These are phyloP conservation scores for Osmoderma eremita DNA, from an alignment of 2,888 invertebrate species.

Conservation along the genomic window DNA sequence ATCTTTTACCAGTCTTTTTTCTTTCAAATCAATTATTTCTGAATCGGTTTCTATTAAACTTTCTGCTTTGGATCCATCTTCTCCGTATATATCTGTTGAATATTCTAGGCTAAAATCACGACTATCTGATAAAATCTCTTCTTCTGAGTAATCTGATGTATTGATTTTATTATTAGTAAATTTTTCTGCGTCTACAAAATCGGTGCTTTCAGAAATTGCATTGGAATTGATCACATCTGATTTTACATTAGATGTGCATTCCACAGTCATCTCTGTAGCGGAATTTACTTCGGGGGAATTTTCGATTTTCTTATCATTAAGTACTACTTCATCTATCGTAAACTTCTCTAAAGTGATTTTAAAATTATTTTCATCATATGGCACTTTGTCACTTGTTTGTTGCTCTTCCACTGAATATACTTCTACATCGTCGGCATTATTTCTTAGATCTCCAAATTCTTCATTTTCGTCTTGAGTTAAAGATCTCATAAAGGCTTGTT, in stretches of 20 bases:
- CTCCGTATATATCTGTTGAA: slow-evolving; percentile 46
- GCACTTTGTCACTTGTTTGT: slow-evolving; percentile 13
- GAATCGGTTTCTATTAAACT: slow-evolving; percentile 44
- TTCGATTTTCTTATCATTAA: neutral
- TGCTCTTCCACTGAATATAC: neutral
- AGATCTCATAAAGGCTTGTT: slow-evolving; percentile 44
- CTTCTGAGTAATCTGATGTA: slow-evolving; percentile 41
- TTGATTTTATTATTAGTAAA: slow-evolving; percentile 34
- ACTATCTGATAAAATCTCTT: slow-evolving; percentile 35
- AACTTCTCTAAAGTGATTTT: slow-evolving; percentile 24
- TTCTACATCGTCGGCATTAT: slow-evolving; percentile 8
- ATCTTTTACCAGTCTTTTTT: slow-evolving; percentile 53
- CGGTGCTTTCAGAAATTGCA: neutral
- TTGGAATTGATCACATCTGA: neutral
- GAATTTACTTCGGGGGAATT: neutral
- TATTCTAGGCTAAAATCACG: slow-evolving; percentile 50
- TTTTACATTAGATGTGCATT: neutral
- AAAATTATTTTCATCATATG: slow-evolving; percentile 31
- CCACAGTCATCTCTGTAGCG: too few relatives aligned
- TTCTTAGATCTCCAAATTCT: neutral
- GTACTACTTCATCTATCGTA: slow-evolving; percentile 1
- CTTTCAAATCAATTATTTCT: slow-evolving; percentile 52
- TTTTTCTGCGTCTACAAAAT: slow-evolving; percentile 36
- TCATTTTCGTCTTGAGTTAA: slow-evolving; percentile 35
- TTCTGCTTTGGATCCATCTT: slow-evolving; percentile 32